These are phyloP conservation scores for Autographa gamma DNA, from an alignment of 2,888 invertebrate species.

Conservation along the genomic window DNA sequence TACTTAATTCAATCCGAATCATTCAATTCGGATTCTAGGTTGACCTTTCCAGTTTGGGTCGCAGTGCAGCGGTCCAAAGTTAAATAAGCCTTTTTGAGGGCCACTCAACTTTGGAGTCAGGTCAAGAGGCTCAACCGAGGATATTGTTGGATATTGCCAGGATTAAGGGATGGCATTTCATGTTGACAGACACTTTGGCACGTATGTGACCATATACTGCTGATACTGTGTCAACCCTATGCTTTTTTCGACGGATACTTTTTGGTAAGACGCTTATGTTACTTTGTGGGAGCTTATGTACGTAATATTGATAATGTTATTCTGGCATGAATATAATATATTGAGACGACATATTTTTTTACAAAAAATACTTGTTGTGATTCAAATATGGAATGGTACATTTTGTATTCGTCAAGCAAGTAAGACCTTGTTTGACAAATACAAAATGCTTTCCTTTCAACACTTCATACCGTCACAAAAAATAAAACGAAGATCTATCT, in stretches of 20 bases:
- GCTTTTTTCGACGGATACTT: constrained; percentile 29
- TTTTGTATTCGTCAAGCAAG: too few species aligned
- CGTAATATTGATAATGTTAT: not conserved
- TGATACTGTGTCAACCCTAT: constrained; percentile 34
- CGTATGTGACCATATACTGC: constrained; percentile 35
- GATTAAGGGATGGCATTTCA: constrained; percentile 55
- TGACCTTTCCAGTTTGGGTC: constrained; percentile 42
- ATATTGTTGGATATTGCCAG: constrained; percentile 46
- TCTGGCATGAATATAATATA: not conserved
- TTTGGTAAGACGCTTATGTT: constrained; percentile 10
- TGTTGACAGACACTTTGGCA: constrained; percentile 60
- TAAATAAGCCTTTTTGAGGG: constrained; percentile 66
- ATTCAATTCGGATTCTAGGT: constrained; percentile 23
- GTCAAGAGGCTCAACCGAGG: constrained; percentile 61
- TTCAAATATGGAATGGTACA: too few species aligned
- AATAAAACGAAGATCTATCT: too few species aligned
- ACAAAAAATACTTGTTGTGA: too few species aligned
- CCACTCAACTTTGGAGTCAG: constrained; percentile 58
- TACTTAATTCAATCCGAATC: constrained; percentile 50
- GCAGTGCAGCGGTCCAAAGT: constrained; percentile 67
- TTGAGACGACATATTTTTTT: too few species aligned
- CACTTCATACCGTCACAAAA: too few species aligned
- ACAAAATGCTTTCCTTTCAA: too few species aligned
- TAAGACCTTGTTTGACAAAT: too few species aligned
- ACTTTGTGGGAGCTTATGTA: constrained; percentile 6